phyloP scores from a whole-genome alignment of 92 coral and sea anemone genomes.

The Zoanthus gigantus region DNA sequence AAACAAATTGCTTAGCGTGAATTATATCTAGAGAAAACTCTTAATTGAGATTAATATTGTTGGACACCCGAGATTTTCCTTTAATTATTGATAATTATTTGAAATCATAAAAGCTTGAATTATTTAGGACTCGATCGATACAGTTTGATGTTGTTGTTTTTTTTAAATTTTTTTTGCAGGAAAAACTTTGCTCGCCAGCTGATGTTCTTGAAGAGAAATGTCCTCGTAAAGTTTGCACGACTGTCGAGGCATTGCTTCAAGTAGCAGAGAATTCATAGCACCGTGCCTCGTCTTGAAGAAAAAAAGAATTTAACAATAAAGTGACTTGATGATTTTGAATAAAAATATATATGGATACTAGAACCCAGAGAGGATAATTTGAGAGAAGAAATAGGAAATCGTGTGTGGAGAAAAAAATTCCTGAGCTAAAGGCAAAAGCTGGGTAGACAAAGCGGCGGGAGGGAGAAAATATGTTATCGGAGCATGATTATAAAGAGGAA shows the following conservation, averaged over 20 bases:
- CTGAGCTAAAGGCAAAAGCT: background rate
- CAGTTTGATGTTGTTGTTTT: background rate
- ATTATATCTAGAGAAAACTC: no score
- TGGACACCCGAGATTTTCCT: no score
- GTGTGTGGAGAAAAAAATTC: background rate
- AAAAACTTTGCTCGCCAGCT: constrained; percentile 81
- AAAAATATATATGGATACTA: background rate
- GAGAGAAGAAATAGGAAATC: background rate
- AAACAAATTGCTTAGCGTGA: no score
- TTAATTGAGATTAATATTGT: no score
- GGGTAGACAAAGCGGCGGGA: no score
- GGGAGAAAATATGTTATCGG: no score
- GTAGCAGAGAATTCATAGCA: constrained; percentile 74
- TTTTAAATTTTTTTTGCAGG: constrained; percentile 63
- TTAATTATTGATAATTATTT: no score
- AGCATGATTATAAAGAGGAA: no score
- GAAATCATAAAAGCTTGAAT: no score
- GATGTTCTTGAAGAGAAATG: constrained; percentile 94
- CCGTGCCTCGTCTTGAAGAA: background rate
- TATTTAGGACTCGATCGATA: background rate
- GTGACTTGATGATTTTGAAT: constrained; percentile 9
- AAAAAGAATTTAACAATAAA: background rate
- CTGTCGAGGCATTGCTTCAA: constrained; percentile 87
- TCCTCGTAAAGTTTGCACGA: constrained; percentile 84
- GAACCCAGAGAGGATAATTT: background rate